Evolutionary conservation across 2,797 vertebrate species (phyloP), one percentile per base, ranked within the genome.

Genomic region (Glyptemys insculpta): DNA sequence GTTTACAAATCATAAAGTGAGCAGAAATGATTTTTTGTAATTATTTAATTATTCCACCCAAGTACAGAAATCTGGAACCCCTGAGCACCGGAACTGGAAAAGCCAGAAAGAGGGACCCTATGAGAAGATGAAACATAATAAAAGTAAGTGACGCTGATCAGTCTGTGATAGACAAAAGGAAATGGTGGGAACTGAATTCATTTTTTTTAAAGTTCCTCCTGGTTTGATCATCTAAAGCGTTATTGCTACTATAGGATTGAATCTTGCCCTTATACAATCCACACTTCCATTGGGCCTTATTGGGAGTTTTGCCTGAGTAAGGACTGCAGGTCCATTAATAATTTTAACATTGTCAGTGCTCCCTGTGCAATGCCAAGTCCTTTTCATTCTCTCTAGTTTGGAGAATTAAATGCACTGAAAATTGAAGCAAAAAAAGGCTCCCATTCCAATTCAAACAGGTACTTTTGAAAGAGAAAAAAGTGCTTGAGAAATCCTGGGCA

Each of bases 171-270:
- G 86, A 41, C 31, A 49, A 90, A 83, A 19, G 90, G 91, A 93
- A 94, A 96, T 87, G 82, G 52, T 23, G 41, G 21, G 15, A 41
- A 76, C 85, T 91, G 85, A 87, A 90, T 94, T 87, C 57, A 74
- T 87, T 54, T 34, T 92, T n/a, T 34, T 76, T 2, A 68, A 68
- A 82, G 59, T 91, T 65, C 25, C 0, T 8, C 62, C 85, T 92
- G 62, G 87, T 94, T 94, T 89, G 81, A 47, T 57, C 21, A 83
- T 53, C 56, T 91, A 94, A 95, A 96, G 83, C 53, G 4, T 2
- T 91, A 56, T 80, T 91, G 76, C 79, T 94, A 89, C 93, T 95
- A 92, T 87, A 88, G 8, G 72, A 89, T 34, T 83, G 95, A 93
- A 93, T 76, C 47, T 94, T 96, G 52, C 68, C 50, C 59, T 95